Evolutionary conservation across 1,140 invertebrate species (phyloP).

Genomic region (Euura saliciscinereae): DNA sequence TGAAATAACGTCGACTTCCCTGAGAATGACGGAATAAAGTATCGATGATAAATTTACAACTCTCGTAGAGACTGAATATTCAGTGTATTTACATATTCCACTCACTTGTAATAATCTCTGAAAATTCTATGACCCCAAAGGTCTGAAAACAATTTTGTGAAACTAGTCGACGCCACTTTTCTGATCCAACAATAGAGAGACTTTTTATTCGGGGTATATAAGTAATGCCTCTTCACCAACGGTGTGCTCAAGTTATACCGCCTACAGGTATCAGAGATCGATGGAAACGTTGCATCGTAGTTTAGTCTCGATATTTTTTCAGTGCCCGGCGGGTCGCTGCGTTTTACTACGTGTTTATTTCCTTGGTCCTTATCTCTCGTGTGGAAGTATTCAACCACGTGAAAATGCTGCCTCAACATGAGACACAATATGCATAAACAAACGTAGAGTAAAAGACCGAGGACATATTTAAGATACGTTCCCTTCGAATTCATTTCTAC

Average conservation of each 20-base stretch:
- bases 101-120: slow-evolving; percentile 46
- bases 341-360: not conserved
- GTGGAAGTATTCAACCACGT: too few species aligned
- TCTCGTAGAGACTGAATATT: not conserved
- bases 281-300: slow-evolving; percentile 29
- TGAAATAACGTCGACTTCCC: slow-evolving; percentile 44
- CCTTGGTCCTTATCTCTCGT: not conserved
- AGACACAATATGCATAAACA: not conserved
- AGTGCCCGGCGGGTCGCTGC: too few species aligned
- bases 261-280: slow-evolving; percentile 37
- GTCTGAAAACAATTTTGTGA: slow-evolving; percentile 53
- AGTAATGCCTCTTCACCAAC: slow-evolving; percentile 46
- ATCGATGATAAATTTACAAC: slow-evolving; percentile 8
- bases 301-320: slow-evolving; percentile 23
- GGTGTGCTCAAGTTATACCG: slow-evolving; percentile 47
- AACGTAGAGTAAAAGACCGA: not conserved
- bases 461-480: not conserved
- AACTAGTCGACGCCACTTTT: slow-evolving; percentile 56
- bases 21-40: slow-evolving; percentile 29
- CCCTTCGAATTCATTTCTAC: not conserved
- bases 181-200: slow-evolving; percentile 57
- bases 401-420: not conserved
- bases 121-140: slow-evolving; percentile 34
- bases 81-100: not conserved
- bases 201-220: slow-evolving; percentile 43